Percentiles rank a stretch among this genome's conserved stretches.
Conservation (phyloP, 2,113 vertebrate species). For the Neogale vison region DNA sequence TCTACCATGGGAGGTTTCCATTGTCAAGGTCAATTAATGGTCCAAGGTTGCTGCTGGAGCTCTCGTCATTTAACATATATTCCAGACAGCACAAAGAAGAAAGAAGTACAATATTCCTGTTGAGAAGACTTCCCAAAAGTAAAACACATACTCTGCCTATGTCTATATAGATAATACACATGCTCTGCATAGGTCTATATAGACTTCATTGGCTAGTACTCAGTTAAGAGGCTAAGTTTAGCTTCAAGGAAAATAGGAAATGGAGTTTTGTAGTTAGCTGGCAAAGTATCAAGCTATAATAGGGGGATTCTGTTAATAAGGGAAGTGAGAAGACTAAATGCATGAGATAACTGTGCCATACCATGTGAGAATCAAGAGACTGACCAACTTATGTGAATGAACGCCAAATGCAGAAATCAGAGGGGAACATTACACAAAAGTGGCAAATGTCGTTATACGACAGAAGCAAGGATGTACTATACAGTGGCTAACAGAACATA, state of each 20-base stretch:
- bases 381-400: background rate
- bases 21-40: background rate
- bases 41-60: background rate
- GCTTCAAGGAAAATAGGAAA: background rate
- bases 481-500: too few species aligned
- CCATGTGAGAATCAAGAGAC: background rate
- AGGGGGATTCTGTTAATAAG: background rate
- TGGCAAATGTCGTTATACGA: background rate
- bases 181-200: background rate
- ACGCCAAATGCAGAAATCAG: background rate
- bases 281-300: background rate
- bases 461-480: background rate
- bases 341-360: background rate
- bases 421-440: background rate
- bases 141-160: background rate
- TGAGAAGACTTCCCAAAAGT: background rate
- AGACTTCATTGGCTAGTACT: background rate
- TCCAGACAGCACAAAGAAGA: background rate
- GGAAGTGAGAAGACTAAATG: background rate
- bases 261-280: background rate
- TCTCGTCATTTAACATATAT: background rate
- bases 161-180: background rate
- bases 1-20: background rate
- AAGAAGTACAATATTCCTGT: background rate
- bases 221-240: background rate